A percentile compares a stretch with the other conserved stretches of the same genome.
phyloP scores from a whole-genome alignment of 2,888 invertebrate genomes.

The Drosophila percnosoma region DNA sequence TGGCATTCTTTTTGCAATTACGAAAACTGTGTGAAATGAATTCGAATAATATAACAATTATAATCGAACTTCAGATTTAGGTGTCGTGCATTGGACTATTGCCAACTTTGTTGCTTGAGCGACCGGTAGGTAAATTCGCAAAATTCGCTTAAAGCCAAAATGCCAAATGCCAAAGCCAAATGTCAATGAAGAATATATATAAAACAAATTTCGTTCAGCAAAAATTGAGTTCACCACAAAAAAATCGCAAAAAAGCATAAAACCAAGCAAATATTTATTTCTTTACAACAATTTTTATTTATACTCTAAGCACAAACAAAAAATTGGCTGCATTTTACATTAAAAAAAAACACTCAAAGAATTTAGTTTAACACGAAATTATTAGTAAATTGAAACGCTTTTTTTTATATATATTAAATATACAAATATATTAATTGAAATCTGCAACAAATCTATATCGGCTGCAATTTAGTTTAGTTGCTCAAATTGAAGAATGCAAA shows the following conservation, averaged over 20 bases:
- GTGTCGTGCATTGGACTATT: slow-evolving; percentile 78
- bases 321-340: slow-evolving; percentile 44
- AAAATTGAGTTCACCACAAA: slow-evolving; percentile 32
- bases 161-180: slow-evolving; percentile 47
- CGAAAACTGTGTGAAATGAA: slow-evolving; percentile 14
- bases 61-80: slow-evolving; percentile 79
- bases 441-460: slow-evolving; percentile 57
- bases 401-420: background rate
- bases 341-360: background rate
- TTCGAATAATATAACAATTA: slow-evolving; percentile 44
- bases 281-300: slow-evolving; percentile 27
- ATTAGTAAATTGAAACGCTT: slow-evolving; percentile 59
- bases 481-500: slow-evolving; percentile 41
- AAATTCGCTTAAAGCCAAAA: slow-evolving; percentile 43
- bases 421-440: slow-evolving; percentile 2
- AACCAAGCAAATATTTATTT: slow-evolving; percentile 11
- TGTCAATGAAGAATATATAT: slow-evolving; percentile 26
- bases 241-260: slow-evolving; percentile 25
- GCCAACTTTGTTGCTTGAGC: slow-evolving; percentile 70
- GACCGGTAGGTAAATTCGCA: slow-evolving; percentile 82
- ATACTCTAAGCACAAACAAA: slow-evolving; percentile 6
- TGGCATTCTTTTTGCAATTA: slow-evolving; percentile 28
- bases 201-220: slow-evolving; percentile 17
- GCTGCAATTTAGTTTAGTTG: slow-evolving; percentile 77
- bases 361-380: slow-evolving; percentile 44